Percentiles rank a stretch among this genome's conserved stretches.
phyloP scores from a whole-genome alignment of 92 coral and sea anemone genomes.

The Desmophyllum pertusum region DNA sequence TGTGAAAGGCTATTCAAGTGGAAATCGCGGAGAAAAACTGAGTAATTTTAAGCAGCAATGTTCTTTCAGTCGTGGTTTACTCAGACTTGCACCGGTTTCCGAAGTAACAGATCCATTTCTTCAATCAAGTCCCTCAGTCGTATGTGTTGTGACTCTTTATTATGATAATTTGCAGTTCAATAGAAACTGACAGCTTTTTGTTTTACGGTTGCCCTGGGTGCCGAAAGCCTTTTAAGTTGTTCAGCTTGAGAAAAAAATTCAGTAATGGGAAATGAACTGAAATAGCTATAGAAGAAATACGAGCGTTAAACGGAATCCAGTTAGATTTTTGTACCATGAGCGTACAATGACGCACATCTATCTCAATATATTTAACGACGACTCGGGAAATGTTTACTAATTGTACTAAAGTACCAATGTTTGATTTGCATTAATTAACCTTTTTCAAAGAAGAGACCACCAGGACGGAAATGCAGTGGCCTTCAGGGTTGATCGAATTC shows the following conservation, averaged over 20 bases:
- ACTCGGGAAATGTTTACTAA: not conserved
- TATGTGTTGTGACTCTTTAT: not conserved
- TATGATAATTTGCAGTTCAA: not conserved
- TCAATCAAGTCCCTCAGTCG: not conserved
- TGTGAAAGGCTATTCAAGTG: not conserved
- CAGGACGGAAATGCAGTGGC: not conserved
- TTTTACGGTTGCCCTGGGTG: constrained; percentile 8
- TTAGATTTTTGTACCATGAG: not conserved
- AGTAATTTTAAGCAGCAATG: too few relatives aligned
- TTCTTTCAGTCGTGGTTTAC: not conserved
- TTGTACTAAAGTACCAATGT: not conserved
- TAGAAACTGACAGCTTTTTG: not conserved
- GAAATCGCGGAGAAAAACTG: not conserved
- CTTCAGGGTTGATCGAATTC: not conserved
- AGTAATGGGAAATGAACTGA: not conserved
- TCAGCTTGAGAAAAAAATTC: too few relatives aligned
- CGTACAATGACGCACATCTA: not conserved
- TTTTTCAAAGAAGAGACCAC: not conserved
- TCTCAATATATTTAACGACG: not conserved
- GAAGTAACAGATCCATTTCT: not conserved
- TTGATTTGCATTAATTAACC: not conserved
- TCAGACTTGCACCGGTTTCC: not conserved
- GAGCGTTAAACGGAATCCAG: not conserved
- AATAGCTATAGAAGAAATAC: not conserved
- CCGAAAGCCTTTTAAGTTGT: not conserved